These are phyloP conservation scores for Oreocharis arfaki DNA, from an alignment of 2,113 vertebrate species.

Conservation along the genomic window DNA sequence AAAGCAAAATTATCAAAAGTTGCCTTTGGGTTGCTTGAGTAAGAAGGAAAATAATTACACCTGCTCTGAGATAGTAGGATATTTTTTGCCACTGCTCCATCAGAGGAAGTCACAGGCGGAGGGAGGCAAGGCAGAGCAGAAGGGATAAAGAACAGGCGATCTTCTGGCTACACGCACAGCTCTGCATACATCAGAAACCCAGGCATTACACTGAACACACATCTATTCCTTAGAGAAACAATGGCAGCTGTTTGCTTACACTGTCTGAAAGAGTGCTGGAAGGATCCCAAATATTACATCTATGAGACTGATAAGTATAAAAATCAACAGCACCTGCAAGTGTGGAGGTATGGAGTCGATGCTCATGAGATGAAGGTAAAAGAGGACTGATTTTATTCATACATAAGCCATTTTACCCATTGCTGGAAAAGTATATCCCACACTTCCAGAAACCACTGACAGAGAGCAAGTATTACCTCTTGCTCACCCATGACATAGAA, in stretches of 20 bases:
- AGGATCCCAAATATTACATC: neutral
- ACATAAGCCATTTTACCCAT: neutral
- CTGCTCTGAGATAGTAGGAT: neutral
- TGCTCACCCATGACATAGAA: neutral
- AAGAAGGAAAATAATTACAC: neutral
- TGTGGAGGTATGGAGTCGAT: neutral
- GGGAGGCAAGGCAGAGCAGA: neutral
- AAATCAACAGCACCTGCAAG: neutral
- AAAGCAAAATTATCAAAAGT: neutral
- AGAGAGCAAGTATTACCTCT: neutral
- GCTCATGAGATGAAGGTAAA: neutral
- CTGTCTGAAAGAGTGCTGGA: neutral
- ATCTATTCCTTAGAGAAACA: neutral
- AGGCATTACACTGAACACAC: neutral
- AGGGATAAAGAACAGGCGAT: neutral
- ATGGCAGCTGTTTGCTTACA: neutral
- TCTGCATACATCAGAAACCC: neutral
- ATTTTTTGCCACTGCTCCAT: neutral
- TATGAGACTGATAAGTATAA: neutral
- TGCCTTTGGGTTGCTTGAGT: neutral
- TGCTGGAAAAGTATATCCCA: neutral
- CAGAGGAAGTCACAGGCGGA: neutral
- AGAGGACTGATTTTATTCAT: neutral
- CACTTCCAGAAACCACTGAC: neutral
- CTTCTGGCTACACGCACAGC: neutral